Percentiles rank a stretch among this genome's conserved stretches.
Evolutionary conservation across 2,797 vertebrate genomes (phyloP).

Genomic region (Leptoclinus maculatus): DNA sequence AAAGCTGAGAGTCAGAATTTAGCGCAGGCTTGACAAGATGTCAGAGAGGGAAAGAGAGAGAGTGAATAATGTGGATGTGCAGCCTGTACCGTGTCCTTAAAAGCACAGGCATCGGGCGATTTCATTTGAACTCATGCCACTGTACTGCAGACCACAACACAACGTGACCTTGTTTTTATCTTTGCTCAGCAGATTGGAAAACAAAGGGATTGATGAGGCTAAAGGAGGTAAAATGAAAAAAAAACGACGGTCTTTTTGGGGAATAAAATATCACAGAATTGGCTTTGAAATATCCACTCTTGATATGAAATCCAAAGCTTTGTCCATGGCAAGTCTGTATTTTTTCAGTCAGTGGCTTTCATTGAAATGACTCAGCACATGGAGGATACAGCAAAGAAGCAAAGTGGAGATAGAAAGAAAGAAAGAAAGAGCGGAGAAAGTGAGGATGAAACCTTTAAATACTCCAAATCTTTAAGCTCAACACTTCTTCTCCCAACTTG

Average conservation of each 20-base stretch:
- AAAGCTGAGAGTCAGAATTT: constrained; percentile 7
- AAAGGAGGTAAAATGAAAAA: constrained; percentile 33
- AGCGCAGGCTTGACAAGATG: not conserved
- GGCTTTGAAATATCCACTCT: constrained; percentile 60
- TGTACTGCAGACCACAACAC: constrained; percentile 44
- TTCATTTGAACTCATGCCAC: constrained; percentile 50
- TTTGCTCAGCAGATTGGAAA: constrained; percentile 66
- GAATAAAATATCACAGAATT: constrained; percentile 16
- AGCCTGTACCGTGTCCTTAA: constrained; percentile 33
- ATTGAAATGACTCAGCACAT: constrained; percentile 53
- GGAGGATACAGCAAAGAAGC: constrained; percentile 28
- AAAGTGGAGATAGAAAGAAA: constrained; percentile 6
- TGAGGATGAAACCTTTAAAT: constrained; percentile 21
- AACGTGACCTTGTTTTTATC: constrained; percentile 63
- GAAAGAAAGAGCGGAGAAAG: not conserved
- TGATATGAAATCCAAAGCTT: constrained; percentile 64
- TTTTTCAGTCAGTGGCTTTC: constrained; percentile 48
- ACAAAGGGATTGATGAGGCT: constrained; percentile 25
- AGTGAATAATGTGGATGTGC: constrained; percentile 7
- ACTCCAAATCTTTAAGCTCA: not conserved
- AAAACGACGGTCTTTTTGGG: not conserved
- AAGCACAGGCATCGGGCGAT: constrained; percentile 18
- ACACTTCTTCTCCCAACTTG: not conserved
- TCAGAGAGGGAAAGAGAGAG: not conserved
- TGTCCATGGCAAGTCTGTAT: constrained; percentile 18